These are phyloP conservation scores for Drosophila infuscata DNA, from an alignment of 2,888 invertebrate species.

Conservation along the genomic window DNA sequence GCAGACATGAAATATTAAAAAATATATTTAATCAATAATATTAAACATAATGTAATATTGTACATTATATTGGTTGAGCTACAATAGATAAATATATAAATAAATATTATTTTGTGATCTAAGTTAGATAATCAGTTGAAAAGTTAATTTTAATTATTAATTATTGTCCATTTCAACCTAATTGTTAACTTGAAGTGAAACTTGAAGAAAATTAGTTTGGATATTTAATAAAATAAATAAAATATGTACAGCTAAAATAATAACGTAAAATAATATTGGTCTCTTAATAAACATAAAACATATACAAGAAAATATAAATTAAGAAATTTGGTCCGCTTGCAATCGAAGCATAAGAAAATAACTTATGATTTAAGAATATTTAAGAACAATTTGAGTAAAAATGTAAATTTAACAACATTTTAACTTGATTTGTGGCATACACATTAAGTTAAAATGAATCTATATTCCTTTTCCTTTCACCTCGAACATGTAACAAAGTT, in stretches of 20 bases:
- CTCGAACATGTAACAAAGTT: not conserved
- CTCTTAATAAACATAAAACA: not conserved
- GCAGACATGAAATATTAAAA: not conserved
- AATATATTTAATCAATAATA: not conserved
- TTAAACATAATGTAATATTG: no score
- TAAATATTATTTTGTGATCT: not conserved
- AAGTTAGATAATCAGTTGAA: not conserved
- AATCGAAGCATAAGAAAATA: not conserved
- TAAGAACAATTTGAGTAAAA: not conserved
- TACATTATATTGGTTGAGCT: no score
- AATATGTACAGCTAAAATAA: not conserved
- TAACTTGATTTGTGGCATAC: not conserved
- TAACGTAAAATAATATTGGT: no score
- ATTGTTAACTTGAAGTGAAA: not conserved
- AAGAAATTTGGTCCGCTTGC: not conserved
- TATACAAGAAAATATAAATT: not conserved
- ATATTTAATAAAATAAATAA: not conserved
- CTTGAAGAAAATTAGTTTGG: not conserved
- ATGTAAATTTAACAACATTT: not conserved
- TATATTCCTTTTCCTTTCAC: not conserved
- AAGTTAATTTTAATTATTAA: not conserved
- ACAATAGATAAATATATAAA: not conserved
- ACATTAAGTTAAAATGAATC: not conserved
- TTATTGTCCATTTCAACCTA: not conserved
- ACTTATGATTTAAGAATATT: not conserved